These are phyloP conservation scores for Harpegnathos saltator DNA, from an alignment of 1,140 invertebrate species.

Conservation along the genomic window DNA sequence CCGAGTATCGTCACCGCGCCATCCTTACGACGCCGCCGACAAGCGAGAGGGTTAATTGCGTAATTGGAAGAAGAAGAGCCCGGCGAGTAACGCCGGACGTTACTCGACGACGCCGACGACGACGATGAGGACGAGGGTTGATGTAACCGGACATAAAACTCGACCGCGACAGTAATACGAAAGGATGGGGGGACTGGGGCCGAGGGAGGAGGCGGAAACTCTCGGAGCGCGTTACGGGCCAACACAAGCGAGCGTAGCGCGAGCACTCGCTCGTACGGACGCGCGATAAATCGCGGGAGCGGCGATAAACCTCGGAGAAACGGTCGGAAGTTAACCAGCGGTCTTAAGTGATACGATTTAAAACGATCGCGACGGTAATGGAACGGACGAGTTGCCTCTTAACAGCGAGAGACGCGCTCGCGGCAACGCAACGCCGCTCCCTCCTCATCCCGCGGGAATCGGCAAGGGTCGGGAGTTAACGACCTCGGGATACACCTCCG, in stretches of 20 bases:
- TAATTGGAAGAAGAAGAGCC: slow-evolving; percentile 47
- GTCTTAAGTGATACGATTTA: slow-evolving; percentile 67
- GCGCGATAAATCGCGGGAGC: slow-evolving; percentile 61
- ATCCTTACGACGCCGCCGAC: slow-evolving; percentile 1
- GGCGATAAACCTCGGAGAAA: slow-evolving; percentile 58
- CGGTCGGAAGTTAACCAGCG: slow-evolving; percentile 51
- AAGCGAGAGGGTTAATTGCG: slow-evolving; percentile 49
- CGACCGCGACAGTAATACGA: slow-evolving; percentile 41
- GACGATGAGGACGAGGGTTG: background rate
- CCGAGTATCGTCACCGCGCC: slow-evolving; percentile 15
- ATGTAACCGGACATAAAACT: slow-evolving; percentile 53
- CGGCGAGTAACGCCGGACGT: slow-evolving; percentile 11
- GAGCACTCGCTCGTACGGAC: background rate
- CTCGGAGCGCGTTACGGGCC: slow-evolving; percentile 28
- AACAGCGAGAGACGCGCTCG: slow-evolving; percentile 17
- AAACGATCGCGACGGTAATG: slow-evolving; percentile 61
- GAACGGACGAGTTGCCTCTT: slow-evolving; percentile 60
- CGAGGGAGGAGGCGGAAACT: background rate
- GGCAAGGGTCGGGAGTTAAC: slow-evolving; percentile 40
- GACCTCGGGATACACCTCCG: slow-evolving; percentile 54
- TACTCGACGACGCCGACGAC: too few relatives aligned
- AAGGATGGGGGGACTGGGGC: too few relatives aligned
- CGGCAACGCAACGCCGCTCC: background rate
- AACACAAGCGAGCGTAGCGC: background rate
- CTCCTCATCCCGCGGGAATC: background rate